phyloP scores from a whole-genome alignment of 2,888 invertebrate genomes.

The Peribatodes rhomboidaria region DNA sequence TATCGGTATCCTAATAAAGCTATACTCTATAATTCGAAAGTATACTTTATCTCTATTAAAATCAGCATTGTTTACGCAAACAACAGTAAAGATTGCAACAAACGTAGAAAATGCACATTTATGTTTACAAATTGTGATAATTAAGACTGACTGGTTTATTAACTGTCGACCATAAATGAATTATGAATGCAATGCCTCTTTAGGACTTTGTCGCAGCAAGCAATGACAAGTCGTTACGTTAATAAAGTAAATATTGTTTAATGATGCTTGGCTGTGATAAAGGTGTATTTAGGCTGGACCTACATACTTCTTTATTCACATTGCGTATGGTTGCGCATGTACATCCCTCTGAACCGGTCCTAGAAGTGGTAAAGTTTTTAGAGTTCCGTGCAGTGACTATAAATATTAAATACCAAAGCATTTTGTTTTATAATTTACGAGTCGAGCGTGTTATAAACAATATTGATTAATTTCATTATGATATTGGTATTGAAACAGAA shows the following conservation, averaged over 20 bases:
- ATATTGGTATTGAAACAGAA: too few relatives aligned
- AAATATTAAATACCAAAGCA: too few relatives aligned
- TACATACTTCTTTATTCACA: conserved; percentile 16
- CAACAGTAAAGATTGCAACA: conserved; percentile 30
- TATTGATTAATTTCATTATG: too few relatives aligned
- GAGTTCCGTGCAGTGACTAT: conserved; percentile 15
- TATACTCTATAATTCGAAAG: background rate
- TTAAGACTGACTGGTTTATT: conserved; percentile 41
- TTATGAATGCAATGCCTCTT: background rate
- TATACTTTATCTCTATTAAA: background rate
- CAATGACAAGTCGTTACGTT: background rate
- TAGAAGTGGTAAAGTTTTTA: conserved; percentile 28
- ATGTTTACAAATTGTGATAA: conserved; percentile 44
- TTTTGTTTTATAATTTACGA: too few relatives aligned
- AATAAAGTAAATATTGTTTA: background rate
- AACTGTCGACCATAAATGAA: conserved; percentile 11
- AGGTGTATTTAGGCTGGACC: background rate
- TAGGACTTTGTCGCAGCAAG: conserved; percentile 9
- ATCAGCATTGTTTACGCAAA: conserved; percentile 22
- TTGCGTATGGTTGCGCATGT: conserved; percentile 22
- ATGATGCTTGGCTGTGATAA: conserved; percentile 10
- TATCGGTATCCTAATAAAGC: background rate
- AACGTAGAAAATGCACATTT: conserved; percentile 37
- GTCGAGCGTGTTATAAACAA: too few relatives aligned
- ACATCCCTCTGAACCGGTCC: conserved; percentile 34